Conservation (phyloP, 2,797 vertebrate species). For the Gallinago solitaria region DNA sequence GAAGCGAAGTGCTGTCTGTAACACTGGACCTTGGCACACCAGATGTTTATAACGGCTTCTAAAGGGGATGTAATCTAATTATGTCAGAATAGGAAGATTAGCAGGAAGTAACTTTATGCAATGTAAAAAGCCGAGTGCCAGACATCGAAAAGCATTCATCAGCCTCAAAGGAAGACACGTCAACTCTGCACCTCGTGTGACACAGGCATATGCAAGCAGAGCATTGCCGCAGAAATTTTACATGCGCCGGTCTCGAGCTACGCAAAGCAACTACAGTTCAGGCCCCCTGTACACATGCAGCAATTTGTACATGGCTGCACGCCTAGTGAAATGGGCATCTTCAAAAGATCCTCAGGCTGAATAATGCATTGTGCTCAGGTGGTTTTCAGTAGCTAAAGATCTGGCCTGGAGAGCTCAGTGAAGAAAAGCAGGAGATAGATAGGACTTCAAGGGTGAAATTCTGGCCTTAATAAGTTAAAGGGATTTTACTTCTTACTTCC, state of each 20-base stretch:
- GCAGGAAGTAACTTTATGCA: slow-evolving; percentile 57
- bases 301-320: not conserved
- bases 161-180: not conserved
- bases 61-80: slow-evolving; percentile 31
- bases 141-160: not conserved
- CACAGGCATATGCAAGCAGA: not conserved
- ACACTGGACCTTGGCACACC: slow-evolving; percentile 2
- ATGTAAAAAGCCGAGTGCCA: not conserved
- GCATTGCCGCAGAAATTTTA: slow-evolving; percentile 2
- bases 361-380: rapidly evolving
- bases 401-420: not conserved
- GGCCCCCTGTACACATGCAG: not conserved
- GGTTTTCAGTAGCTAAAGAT: not conserved
- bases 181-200: not conserved
- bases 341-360: not conserved
- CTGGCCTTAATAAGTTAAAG: not conserved
- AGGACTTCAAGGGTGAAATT: not conserved
- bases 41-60: not conserved
- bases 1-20: not conserved
- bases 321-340: not conserved
- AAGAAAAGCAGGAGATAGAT: not conserved
- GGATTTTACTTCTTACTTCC: not conserved
- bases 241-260: not conserved
- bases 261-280: not conserved
- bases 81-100: slow-evolving; percentile 49